phyloP scores from a whole-genome alignment of 1,140 invertebrate genomes.

The Bombus haemorrhoidalis region DNA sequence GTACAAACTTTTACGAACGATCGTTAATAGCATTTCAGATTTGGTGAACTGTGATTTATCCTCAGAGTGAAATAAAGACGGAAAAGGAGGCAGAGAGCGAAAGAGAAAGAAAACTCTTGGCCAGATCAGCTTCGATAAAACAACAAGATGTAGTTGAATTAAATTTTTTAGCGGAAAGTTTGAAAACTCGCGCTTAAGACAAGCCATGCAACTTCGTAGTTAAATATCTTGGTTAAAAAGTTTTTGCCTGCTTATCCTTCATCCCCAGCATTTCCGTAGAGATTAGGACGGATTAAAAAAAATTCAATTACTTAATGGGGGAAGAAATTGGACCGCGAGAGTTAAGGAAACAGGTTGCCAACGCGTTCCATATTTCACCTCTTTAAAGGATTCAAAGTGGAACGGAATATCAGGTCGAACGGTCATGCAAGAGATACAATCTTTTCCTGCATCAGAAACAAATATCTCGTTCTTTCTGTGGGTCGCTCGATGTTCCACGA shows the following conservation, averaged over 20 bases:
- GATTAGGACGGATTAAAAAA: conserved; percentile 26
- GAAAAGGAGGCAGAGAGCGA: not conserved
- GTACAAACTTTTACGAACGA: not conserved
- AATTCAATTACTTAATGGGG: conserved; percentile 42
- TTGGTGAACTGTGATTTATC: not conserved
- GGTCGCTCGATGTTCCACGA: not conserved
- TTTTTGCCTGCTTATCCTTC: not conserved
- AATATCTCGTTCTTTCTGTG: not conserved
- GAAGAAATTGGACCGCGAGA: conserved; percentile 17
- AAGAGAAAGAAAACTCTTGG: not conserved
- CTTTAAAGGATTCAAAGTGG: not conserved
- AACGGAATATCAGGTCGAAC: conserved; percentile 7
- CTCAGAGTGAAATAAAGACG: not conserved
- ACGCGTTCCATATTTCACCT: conserved; percentile 18
- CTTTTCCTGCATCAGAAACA: not conserved
- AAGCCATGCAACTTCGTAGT: not conserved
- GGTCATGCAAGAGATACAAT: not conserved
- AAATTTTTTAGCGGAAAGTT: conserved; percentile 27
- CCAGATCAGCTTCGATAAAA: not conserved
- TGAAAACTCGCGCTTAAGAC: conserved; percentile 14
- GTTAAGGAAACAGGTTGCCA: conserved; percentile 24
- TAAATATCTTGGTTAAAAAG: conserved; percentile 44
- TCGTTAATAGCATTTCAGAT: not conserved
- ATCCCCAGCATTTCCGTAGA: no score
- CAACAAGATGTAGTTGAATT: conserved; percentile 16